phyloP scores from a whole-genome alignment of 1,140 invertebrate genomes.

The Littorina saxatilis region DNA sequence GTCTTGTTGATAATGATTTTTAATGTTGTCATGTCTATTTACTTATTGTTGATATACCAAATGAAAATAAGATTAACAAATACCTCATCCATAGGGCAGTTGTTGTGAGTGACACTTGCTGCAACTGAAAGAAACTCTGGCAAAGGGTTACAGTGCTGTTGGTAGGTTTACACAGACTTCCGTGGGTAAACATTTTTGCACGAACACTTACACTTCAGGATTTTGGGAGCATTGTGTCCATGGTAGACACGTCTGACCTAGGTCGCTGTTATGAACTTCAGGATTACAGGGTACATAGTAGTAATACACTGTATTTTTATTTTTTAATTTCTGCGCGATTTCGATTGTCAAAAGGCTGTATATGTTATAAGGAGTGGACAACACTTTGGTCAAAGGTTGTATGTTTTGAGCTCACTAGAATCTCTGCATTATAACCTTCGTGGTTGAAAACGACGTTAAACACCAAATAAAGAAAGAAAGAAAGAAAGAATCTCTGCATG shows the following conservation, averaged over 20 bases:
- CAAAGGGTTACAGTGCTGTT: neutral
- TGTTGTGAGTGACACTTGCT: neutral
- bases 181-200: neutral
- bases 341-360: too few species aligned
- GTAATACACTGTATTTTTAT: neutral
- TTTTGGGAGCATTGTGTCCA: neutral
- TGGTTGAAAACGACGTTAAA: too few species aligned
- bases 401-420: too few species aligned
- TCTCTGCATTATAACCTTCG: too few species aligned
- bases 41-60: neutral
- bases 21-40: neutral
- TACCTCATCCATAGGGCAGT: slow-evolving; percentile 38
- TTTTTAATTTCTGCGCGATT: neutral
- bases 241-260: neutral
- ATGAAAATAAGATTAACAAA: neutral
- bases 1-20: neutral
- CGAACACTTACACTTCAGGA: neutral
- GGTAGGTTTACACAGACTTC: neutral
- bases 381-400: too few species aligned
- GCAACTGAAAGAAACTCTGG: slow-evolving; percentile 11
- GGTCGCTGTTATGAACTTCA: neutral
- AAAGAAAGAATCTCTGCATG: too few species aligned
- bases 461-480: too few species aligned
- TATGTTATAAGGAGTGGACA: too few species aligned
- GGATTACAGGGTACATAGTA: neutral